These are phyloP conservation scores for Epinotia bilunana DNA, from an alignment of 2,888 invertebrate species.

Conservation along the genomic window DNA sequence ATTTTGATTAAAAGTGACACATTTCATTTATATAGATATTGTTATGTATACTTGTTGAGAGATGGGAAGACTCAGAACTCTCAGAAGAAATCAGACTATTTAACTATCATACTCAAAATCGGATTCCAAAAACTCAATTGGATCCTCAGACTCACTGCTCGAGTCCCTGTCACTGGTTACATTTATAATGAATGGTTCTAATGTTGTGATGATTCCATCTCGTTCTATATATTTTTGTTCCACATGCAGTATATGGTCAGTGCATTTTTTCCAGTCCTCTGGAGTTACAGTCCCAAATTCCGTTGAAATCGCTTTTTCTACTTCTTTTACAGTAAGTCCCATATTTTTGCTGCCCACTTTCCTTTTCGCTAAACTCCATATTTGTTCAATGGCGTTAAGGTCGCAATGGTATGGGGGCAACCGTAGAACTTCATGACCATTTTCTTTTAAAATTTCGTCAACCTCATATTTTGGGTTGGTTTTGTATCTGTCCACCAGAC, in stretches of 20 bases:
- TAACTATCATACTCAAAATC: no score
- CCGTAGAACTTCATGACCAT: conserved; percentile 1
- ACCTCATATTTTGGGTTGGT: conserved; percentile 9
- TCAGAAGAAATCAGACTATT: no score
- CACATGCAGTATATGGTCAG: conserved; percentile 11
- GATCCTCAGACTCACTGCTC: no score
- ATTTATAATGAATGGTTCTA: no score
- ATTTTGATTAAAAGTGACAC: no score
- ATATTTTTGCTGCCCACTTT: background rate
- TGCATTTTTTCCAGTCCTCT: conserved; percentile 7
- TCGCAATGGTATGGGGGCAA: background rate
- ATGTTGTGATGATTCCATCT: background rate
- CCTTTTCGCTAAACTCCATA: background rate
- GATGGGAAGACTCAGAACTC: no score
- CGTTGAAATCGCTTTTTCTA: conserved; percentile 14
- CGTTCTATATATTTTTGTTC: conserved; percentile 15
- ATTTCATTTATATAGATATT: no score
- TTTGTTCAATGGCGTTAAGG: conserved; percentile 3
- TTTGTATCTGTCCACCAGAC: conserved; percentile 16
- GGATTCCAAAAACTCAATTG: no score
- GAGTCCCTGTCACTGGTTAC: no score
- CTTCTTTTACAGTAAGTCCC: background rate
- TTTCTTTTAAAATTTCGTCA: conserved; percentile 10
- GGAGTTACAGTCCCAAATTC: conserved; percentile 8
- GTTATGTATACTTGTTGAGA: no score